A percentile compares a stretch with the other conserved stretches of the same genome.
phyloP scores from a whole-genome alignment of 1,140 invertebrate genomes.

The Gryon sp. region DNA sequence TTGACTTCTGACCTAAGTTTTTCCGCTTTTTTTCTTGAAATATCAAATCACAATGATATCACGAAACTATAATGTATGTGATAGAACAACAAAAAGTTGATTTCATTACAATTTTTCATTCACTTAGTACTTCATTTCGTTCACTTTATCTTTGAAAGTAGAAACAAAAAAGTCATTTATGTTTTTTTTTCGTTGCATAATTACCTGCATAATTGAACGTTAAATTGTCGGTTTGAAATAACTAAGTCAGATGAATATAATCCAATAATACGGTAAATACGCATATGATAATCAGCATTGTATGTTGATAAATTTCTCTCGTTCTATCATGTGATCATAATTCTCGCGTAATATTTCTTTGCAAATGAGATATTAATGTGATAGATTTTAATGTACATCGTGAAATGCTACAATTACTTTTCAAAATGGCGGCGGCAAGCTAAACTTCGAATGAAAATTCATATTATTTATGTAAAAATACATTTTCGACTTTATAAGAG shows the following conservation, averaged over 20 bases:
- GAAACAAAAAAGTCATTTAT: too few relatives aligned
- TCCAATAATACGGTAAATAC: not conserved
- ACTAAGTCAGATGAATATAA: not conserved
- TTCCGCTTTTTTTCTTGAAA: conserved; percentile 18
- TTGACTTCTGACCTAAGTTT: conserved; percentile 15
- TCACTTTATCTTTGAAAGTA: not conserved
- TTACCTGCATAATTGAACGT: not conserved
- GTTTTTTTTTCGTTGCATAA: not conserved
- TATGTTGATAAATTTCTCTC: not conserved
- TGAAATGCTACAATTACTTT: too few relatives aligned
- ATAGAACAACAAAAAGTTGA: not conserved
- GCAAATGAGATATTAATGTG: too few relatives aligned
- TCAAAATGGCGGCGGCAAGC: too few relatives aligned
- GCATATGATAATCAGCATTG: not conserved
- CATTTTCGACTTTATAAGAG: too few relatives aligned
- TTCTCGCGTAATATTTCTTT: not conserved
- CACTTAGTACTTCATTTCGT: not conserved
- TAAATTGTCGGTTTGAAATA: not conserved
- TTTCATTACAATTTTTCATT: not conserved
- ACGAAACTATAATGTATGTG: conserved; percentile 4
- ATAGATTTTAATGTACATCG: too few relatives aligned
- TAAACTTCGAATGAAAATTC: too few relatives aligned
- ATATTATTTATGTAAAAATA: too few relatives aligned
- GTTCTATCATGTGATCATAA: not conserved
- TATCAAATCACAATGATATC: conserved; percentile 2